These are phyloP conservation scores for Littorina saxatilis DNA, from an alignment of 1,140 invertebrate genomes.

Conservation along the genomic window DNA sequence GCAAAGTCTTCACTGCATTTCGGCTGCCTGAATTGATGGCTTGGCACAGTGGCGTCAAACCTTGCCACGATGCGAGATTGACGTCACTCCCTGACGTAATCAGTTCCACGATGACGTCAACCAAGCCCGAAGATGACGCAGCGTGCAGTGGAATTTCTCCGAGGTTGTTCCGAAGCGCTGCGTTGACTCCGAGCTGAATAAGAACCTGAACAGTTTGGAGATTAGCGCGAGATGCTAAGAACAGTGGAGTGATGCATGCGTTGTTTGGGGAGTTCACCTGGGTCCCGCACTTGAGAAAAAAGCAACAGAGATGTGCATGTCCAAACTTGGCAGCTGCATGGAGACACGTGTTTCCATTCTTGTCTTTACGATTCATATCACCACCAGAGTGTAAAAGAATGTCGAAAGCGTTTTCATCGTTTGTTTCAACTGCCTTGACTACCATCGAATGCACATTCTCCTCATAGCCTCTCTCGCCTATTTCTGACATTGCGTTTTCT, in stretches of 20 bases:
- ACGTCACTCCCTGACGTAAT: slow-evolving; percentile 32
- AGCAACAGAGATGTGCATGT: neutral
- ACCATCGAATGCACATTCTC: neutral
- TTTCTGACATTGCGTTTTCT: neutral
- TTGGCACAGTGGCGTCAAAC: slow-evolving; percentile 11
- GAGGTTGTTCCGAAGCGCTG: neutral
- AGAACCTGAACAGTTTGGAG: neutral
- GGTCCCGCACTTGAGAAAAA: neutral
- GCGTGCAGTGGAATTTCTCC: slow-evolving; percentile 25
- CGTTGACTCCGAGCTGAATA: neutral
- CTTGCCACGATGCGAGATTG: neutral
- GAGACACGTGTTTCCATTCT: neutral
- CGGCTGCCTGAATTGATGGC: neutral
- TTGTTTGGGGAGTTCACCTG: neutral
- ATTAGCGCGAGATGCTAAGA: neutral
- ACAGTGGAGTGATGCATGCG: slow-evolving; percentile 1
- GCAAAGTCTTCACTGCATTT: slow-evolving; percentile 14
- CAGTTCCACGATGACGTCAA: slow-evolving; percentile 5
- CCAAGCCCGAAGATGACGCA: slow-evolving; percentile 18
- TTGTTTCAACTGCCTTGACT: neutral
- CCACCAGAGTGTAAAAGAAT: neutral
- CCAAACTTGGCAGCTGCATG: slow-evolving; percentile 4
- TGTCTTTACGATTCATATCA: neutral
- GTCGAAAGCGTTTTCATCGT: neutral
- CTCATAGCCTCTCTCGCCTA: neutral